Evolutionary conservation across 2,888 invertebrate species (phyloP).

Genomic region (Aplocera efformata): DNA sequence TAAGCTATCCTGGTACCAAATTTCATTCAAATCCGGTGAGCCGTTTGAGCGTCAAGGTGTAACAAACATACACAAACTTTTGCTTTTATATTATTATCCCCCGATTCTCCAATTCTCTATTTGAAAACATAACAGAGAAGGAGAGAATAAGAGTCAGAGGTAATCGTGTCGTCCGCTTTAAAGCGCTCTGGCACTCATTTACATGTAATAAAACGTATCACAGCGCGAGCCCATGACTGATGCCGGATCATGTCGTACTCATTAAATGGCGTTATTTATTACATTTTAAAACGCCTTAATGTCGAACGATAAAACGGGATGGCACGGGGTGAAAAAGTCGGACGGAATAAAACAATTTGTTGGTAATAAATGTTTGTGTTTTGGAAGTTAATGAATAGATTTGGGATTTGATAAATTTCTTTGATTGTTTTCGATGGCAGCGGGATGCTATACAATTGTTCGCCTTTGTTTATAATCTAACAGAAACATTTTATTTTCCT

Average conservation of each 20-base stretch:
- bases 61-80: too few relatives aligned
- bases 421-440: not conserved
- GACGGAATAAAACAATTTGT: constrained; percentile 22
- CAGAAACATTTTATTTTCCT: too few relatives aligned
- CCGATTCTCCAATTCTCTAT: too few relatives aligned
- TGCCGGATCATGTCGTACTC: constrained; percentile 57
- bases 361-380: constrained; percentile 19
- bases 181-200: constrained; percentile 51
- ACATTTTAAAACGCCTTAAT: constrained; percentile 77
- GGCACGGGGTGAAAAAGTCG: constrained; percentile 3
- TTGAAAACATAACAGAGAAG: too few relatives aligned
- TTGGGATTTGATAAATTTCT: constrained; percentile 6
- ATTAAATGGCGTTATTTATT: constrained; percentile 74
- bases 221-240: constrained; percentile 67
- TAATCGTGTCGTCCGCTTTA: constrained; percentile 8
- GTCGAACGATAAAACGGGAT: constrained; percentile 32
- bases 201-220: constrained; percentile 74
- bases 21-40: too few relatives aligned
- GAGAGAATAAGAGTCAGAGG: too few relatives aligned
- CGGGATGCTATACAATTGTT: too few relatives aligned
- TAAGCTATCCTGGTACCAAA: too few relatives aligned
- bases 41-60: too few relatives aligned
- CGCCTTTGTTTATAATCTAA: too few relatives aligned
- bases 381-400: constrained; percentile 18
- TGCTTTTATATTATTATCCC: too few relatives aligned